Evolutionary conservation across 2,113 vertebrate genomes (phyloP), one percentile per base, ranked within the genome.

Genomic region (Crocuta crocuta): DNA sequence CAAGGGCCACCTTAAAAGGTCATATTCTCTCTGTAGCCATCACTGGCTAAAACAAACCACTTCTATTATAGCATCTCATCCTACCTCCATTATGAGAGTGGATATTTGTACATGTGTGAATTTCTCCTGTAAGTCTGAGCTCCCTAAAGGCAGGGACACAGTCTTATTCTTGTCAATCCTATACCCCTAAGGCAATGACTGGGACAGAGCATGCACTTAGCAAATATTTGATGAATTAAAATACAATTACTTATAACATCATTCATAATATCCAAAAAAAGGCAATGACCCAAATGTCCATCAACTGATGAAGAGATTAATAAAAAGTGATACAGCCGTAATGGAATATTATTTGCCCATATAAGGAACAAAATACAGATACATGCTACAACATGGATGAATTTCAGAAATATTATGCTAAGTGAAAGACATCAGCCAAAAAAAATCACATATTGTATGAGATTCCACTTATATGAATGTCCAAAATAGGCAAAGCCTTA

Each of bases 221-320:
- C 21, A 91, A 93, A 92, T 55, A 91, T 43, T 28, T 91, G 68
- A 82, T 65, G 13, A 84, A 63, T 86, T 78, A 74, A 91, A 94
- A 89, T 78, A 93, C 15, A 48, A 70, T 55, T 39, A 84, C 48
- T 83, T 63, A 17, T 4, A 86, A 58, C 7, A 48, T 86, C 50
- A 87, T 68, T 92, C 28, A 23, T 33, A 76, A 89, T 15, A 92
- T 39, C 35, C 45, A 35, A 79, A 71, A 19, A 48, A 31, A 66
- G 39, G 15, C 58, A 82, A 74, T 28, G 94, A 78, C 50, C 11
- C 74, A 86, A 53, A 83, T 53, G 10, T 15, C 31, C 15, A n/a
- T 10, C 82, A 84, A 55, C 17, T 71, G 21, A 91, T 39, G 8
- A 45, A 80, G 74, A 53, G n/a, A 80, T 58, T 66, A 91, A 50